Conservation (phyloP, 2,888 invertebrate genomes). For the Cataglyphis albicans region DNA sequence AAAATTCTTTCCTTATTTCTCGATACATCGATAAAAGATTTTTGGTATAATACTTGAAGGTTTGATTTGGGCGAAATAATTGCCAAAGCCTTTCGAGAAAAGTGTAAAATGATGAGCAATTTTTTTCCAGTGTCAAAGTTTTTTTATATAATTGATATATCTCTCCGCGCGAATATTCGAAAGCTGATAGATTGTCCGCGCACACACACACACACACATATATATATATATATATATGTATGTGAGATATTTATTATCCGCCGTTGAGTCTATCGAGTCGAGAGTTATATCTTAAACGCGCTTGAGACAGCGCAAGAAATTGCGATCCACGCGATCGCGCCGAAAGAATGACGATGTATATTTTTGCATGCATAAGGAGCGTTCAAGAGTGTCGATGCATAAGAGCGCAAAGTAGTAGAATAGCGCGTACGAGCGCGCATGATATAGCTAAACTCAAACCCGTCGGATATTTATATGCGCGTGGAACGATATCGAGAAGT, state of each 20-base stretch:
- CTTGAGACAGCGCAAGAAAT: slow-evolving; percentile 3
- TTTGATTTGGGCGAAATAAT: background rate
- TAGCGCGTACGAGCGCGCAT: background rate
- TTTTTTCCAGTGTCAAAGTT: background rate
- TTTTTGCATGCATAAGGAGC: slow-evolving; percentile 44
- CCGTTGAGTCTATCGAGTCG: background rate
- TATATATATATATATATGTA: background rate
- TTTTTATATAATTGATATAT: background rate
- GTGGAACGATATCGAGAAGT: slow-evolving; percentile 78
- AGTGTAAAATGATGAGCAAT: background rate
- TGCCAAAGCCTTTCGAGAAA: slow-evolving; percentile 4
- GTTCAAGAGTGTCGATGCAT: slow-evolving; percentile 66
- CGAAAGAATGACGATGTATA: slow-evolving; percentile 26
- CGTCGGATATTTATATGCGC: slow-evolving; percentile 17
- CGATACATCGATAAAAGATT: background rate
- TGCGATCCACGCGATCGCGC: slow-evolving; percentile 21
- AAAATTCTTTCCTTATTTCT: background rate
- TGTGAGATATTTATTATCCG: slow-evolving; percentile 25
- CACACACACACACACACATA: background rate
- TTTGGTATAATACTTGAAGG: too few species aligned
- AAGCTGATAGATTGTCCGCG: background rate
- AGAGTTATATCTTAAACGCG: slow-evolving; percentile 35
- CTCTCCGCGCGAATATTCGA: background rate
- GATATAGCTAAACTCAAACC: slow-evolving; percentile 16
- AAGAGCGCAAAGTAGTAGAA: slow-evolving; percentile 55